Conservation (phyloP, 2,888 invertebrate genomes). For the Operophtera brumata region DNA sequence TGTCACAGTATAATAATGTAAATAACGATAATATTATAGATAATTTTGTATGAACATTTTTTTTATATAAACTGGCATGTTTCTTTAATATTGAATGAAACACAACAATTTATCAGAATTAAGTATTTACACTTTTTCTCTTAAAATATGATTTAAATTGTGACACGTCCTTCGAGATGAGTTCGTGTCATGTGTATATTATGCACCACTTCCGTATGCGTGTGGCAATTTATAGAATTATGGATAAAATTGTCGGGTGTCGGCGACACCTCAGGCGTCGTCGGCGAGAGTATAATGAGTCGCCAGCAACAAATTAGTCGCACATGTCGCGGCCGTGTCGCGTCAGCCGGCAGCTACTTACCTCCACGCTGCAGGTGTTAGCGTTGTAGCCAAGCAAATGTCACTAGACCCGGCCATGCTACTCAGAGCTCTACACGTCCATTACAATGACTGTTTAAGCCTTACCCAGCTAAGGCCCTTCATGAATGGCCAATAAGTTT, state of each 20-base stretch:
- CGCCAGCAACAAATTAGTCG: conserved; percentile 73
- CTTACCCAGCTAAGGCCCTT: conserved; percentile 19
- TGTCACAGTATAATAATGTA: not conserved
- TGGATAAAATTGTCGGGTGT: conserved; percentile 63
- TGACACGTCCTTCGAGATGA: conserved; percentile 43
- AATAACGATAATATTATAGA: too few relatives aligned
- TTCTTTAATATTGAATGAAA: conserved; percentile 19
- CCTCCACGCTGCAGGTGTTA: conserved; percentile 64
- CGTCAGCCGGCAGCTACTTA: conserved; percentile 70
- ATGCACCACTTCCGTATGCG: conserved; percentile 55
- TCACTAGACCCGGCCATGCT: conserved; percentile 45
- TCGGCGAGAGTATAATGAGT: conserved; percentile 67
- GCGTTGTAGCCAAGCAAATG: conserved; percentile 54
- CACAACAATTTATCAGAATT: conserved; percentile 10
- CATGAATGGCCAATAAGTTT: conserved; percentile 28
- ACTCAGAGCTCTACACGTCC: conserved; percentile 22
- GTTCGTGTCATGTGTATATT: conserved; percentile 41
- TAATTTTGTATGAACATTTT: too few relatives aligned
- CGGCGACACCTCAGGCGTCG: conserved; percentile 73
- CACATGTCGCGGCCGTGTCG: conserved; percentile 68
- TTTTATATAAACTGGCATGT: not conserved
- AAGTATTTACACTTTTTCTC: not conserved
- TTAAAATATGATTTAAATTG: conserved; percentile 23
- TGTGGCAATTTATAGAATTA: conserved; percentile 73
- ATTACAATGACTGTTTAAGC: not conserved